Percentiles rank a stretch among this genome's conserved stretches.
These are phyloP conservation scores for Agrypnia vestita DNA, from an alignment of 1,140 invertebrate genomes.

Conservation along the genomic window DNA sequence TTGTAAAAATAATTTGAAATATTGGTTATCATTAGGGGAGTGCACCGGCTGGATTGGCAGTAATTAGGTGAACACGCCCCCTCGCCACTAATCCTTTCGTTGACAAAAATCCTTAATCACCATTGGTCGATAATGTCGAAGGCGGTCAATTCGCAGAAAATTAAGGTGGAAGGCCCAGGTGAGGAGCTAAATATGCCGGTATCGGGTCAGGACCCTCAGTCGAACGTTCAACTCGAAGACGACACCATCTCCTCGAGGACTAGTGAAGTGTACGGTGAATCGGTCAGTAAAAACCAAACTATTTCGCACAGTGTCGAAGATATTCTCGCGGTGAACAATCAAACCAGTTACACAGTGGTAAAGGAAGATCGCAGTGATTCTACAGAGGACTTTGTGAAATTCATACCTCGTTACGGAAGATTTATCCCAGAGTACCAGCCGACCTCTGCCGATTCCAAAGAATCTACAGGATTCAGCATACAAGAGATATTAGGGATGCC, in stretches of 20 bases:
- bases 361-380: conserved; percentile 30
- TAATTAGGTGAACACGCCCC: neutral
- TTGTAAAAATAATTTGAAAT: too few species aligned
- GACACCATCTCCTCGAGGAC: conserved; percentile 4
- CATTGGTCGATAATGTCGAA: conserved; percentile 46
- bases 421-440: conserved; percentile 66
- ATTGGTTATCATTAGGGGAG: too few species aligned
- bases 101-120: conserved; percentile 24
- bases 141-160: conserved; percentile 38
- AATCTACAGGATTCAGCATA: conserved; percentile 70
- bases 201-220: conserved; percentile 23
- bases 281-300: neutral
- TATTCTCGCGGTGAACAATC: conserved; percentile 64
- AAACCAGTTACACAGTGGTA: conserved; percentile 32
- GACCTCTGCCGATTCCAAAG: conserved; percentile 69
- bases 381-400: conserved; percentile 12
- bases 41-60: too few species aligned
- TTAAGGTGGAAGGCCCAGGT: neutral
- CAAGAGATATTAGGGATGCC: conserved; percentile 71
- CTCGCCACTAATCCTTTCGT: conserved; percentile 23
- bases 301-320: conserved; percentile 70
- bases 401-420: conserved; percentile 3
- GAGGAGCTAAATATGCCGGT: neutral
- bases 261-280: conserved; percentile 35
- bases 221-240: conserved; percentile 18